Evolutionary conservation across 2,113 vertebrate genomes (phyloP).

Genomic region (Tylochromis polylepis): DNA sequence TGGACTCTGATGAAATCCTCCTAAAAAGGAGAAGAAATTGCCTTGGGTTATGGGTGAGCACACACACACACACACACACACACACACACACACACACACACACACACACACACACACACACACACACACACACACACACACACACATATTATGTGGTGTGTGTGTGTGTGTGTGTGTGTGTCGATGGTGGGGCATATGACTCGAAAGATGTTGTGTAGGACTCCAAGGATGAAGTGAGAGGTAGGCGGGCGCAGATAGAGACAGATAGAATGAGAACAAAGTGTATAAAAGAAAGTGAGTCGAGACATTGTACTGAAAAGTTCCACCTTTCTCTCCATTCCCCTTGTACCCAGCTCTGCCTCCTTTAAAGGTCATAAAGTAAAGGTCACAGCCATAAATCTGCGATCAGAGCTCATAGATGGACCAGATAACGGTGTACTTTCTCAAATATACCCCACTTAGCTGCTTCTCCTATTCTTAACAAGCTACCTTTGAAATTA

Average conservation of each 20-base stretch:
- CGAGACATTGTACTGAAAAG: constrained; percentile 19
- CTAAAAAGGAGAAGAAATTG: constrained; percentile 74
- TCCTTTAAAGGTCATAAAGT: constrained; percentile 65
- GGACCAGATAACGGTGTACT: constrained; percentile 36
- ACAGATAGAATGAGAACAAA: constrained; percentile 32
- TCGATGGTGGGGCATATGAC: constrained; percentile 21
- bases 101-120: constrained; percentile 36
- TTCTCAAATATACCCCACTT: constrained; percentile 22
- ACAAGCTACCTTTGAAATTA: constrained; percentile 20
- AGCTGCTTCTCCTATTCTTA: constrained; percentile 4
- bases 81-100: not conserved
- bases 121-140: not conserved
- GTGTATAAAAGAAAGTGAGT: constrained; percentile 29
- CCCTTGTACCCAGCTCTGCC: constrained; percentile 25
- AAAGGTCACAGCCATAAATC: constrained; percentile 73
- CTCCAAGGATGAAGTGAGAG: not conserved
- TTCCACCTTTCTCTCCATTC: constrained; percentile 26
- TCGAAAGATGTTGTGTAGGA: constrained; percentile 8
- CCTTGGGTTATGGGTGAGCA: constrained; percentile 72
- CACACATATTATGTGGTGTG: not conserved
- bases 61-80: constrained; percentile 24
- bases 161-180: constrained; percentile 1
- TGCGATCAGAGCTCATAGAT: constrained; percentile 31
- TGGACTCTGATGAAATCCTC: constrained; percentile 75
- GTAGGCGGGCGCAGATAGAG: not conserved